A percentile compares a stretch with the other conserved stretches of the same genome.
These are phyloP conservation scores for Lutjanus erythropterus DNA, from an alignment of 2,113 vertebrate genomes.

Conservation along the genomic window DNA sequence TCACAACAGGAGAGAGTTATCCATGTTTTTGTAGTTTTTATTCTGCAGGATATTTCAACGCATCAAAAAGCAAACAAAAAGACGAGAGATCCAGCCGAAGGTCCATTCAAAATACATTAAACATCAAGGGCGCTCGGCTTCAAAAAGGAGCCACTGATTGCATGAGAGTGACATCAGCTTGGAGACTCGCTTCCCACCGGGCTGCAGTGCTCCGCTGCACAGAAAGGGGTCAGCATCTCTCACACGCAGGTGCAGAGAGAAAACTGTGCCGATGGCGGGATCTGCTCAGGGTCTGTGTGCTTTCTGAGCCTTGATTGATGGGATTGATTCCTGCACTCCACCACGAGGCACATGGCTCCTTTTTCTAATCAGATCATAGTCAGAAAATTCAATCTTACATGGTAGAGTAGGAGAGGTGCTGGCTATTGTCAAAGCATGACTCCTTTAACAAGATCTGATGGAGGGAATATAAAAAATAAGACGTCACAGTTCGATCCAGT, in stretches of 20 bases:
- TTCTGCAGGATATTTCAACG: background rate
- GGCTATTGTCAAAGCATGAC: constrained; percentile 11
- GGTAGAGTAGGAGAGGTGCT: background rate
- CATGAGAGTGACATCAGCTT: constrained; percentile 60
- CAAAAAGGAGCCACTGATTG: constrained; percentile 40
- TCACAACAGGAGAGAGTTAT: background rate
- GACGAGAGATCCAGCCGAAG: background rate
- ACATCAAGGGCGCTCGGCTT: constrained; percentile 21
- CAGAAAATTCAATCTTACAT: constrained; percentile 41
- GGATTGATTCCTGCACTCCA: constrained; percentile 35
- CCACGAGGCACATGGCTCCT: constrained; percentile 13
- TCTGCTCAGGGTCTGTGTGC: constrained; percentile 5
- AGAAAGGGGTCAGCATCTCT: constrained; percentile 50
- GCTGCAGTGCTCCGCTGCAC: constrained; percentile 34
- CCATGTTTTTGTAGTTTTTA: background rate
- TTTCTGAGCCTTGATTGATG: constrained; percentile 48
- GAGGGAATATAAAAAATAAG: constrained; percentile 15
- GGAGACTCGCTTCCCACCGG: background rate
- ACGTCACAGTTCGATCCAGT: constrained; percentile 12
- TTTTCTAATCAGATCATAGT: constrained; percentile 47
- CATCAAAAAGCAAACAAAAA: constrained; percentile 21
- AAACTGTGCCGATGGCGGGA: background rate
- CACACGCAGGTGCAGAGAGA: background rate
- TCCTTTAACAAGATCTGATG: constrained; percentile 16
- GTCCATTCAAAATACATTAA: constrained; percentile 27